These are phyloP conservation scores for Jacana jacana DNA, from an alignment of 2,113 vertebrate species.

Conservation along the genomic window DNA sequence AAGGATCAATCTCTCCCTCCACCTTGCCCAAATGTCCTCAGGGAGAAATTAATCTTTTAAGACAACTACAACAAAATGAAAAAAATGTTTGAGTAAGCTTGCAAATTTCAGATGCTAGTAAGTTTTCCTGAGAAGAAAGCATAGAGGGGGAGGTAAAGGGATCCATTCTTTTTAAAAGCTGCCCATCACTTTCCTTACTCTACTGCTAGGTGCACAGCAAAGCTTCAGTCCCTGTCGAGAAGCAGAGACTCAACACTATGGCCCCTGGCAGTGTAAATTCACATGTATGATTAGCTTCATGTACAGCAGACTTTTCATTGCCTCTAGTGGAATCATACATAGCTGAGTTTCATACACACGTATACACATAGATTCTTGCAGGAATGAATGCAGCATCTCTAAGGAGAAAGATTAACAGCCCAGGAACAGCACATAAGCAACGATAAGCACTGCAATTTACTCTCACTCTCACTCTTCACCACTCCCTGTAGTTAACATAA, in stretches of 20 bases:
- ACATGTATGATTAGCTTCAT: background rate
- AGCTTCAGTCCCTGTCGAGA: background rate
- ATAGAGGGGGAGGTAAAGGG: background rate
- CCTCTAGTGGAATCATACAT: background rate
- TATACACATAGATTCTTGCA: rapidly evolving
- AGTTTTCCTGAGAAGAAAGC: background rate
- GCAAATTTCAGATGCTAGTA: background rate
- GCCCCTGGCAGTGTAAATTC: background rate
- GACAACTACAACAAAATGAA: slow-evolving; percentile 2
- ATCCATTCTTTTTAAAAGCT: background rate
- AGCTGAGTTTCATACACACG: background rate
- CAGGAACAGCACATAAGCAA: background rate
- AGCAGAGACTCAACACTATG: background rate
- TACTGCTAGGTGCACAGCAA: background rate
- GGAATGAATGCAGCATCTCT: background rate
- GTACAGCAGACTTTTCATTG: background rate
- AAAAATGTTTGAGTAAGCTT: background rate
- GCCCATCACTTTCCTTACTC: background rate
- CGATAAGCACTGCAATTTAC: background rate
- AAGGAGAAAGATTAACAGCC: background rate
- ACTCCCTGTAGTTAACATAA: background rate
- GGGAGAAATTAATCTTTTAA: slow-evolving; percentile 30
- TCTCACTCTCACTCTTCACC: background rate
- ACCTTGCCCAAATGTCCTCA: background rate
- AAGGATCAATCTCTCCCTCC: background rate